Evolutionary conservation across 1,140 invertebrate species (phyloP).

Genomic region (Ganaspis sp.): DNA sequence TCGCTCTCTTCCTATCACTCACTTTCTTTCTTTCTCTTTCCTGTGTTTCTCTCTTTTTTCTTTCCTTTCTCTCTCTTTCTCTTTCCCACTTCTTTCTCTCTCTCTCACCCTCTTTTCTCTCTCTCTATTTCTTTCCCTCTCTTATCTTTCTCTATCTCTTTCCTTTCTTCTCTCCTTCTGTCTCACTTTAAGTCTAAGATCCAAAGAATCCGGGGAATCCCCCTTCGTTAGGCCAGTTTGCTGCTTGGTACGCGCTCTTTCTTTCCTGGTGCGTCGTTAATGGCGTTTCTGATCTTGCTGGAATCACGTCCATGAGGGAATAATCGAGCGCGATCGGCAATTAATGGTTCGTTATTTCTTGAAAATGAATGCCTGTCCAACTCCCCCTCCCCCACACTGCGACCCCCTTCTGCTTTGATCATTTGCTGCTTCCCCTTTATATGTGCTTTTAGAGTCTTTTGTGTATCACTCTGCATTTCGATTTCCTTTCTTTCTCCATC

Average conservation of each 20-base stretch:
- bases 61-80: not conserved
- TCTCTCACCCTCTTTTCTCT: too few species aligned
- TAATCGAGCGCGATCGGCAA: constrained; percentile 52
- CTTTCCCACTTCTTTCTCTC: too few species aligned
- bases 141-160: too few species aligned
- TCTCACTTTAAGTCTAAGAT: not conserved
- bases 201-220: constrained; percentile 56
- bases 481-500: too few species aligned
- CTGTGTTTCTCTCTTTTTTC: too few species aligned
- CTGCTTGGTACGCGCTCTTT: constrained; percentile 30
- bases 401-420: not conserved
- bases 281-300: constrained; percentile 48
- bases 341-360: constrained; percentile 53
- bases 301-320: constrained; percentile 50
- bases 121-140: too few species aligned
- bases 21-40: too few species aligned
- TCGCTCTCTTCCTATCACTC: too few species aligned
- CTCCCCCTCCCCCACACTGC: not conserved
- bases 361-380: constrained; percentile 50
- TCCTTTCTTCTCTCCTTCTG: not conserved
- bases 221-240: constrained; percentile 54
- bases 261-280: constrained; percentile 47
- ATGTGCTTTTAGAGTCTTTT: not conserved
- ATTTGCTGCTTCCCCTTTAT: constrained; percentile 27
- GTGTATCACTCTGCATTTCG: not conserved